Conservation (phyloP, 37 sponge, comb jelly and placozoan genomes). For the Spongilla lacustris region DNA sequence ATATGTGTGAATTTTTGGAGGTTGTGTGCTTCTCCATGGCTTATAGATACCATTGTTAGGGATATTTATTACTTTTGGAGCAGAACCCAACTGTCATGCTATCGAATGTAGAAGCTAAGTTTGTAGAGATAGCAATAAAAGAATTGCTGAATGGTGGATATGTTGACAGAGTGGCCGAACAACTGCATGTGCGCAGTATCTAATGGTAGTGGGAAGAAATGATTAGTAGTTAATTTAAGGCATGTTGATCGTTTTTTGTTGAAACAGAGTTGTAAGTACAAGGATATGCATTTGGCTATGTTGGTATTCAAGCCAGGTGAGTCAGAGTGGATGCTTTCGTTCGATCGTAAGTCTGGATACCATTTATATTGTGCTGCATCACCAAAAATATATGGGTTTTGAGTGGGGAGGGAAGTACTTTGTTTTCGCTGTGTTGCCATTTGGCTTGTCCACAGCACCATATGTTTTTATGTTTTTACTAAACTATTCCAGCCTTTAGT, state of each 20-base stretch:
- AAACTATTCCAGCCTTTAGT: conserved; percentile 13
- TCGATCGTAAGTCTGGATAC: conserved; percentile 13
- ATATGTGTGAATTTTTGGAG: background rate
- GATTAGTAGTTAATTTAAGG: conserved; percentile 14
- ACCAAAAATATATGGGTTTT: conserved; percentile 22
- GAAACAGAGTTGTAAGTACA: conserved; percentile 14
- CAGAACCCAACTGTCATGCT: background rate
- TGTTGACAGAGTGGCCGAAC: background rate
- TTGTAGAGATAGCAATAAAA: conserved; percentile 3
- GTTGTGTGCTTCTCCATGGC: background rate
- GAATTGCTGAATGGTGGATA: background rate
- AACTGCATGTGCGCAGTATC: background rate
- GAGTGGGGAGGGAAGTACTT: background rate
- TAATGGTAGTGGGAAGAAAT: background rate
- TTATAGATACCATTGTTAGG: conserved; percentile 11
- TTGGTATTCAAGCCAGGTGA: conserved; percentile 17
- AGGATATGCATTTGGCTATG: conserved; percentile 17
- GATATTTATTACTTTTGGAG: background rate
- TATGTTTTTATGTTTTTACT: conserved; percentile 35
- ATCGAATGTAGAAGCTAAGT: background rate
- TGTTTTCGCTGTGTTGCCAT: conserved; percentile 15
- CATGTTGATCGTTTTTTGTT: conserved; percentile 11
- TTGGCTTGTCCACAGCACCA: conserved; percentile 29
- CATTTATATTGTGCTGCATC: conserved; percentile 6
- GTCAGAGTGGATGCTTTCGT: conserved; percentile 1